phyloP scores from a whole-genome alignment of 1,140 invertebrate species.

The Nixonia krombeini region DNA sequence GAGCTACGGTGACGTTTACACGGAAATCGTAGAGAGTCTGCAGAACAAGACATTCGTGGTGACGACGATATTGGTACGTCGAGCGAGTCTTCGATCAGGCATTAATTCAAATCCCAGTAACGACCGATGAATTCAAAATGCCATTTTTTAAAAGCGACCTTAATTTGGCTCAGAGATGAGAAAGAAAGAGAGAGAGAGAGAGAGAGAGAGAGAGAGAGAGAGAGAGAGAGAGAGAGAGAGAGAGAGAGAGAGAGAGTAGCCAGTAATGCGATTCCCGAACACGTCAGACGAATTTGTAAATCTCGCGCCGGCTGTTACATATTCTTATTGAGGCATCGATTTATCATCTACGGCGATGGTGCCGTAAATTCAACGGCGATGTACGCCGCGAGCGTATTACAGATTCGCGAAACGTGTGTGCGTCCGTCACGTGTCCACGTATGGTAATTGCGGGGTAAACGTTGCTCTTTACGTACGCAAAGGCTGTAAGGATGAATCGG shows the following conservation, averaged over 20 bases:
- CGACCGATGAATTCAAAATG: no score
- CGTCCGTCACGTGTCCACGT: neutral
- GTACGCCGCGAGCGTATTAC: neutral
- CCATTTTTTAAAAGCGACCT: constrained; percentile 1
- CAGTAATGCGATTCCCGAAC: no score
- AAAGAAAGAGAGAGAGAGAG: no score
- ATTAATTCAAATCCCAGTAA: neutral
- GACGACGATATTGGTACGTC: constrained; percentile 90
- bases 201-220: no score
- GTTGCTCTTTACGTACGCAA: neutral
- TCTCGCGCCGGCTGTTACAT: constrained; percentile 2
- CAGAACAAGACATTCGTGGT: constrained; percentile 94
- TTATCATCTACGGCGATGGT: constrained; percentile 2
- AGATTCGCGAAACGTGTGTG: neutral
- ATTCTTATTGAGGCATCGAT: constrained; percentile 2
- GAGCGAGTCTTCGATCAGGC: no score
- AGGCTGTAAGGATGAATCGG: no score
- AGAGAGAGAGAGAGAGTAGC: no score
- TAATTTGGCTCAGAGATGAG: neutral
- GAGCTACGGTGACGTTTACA: constrained; percentile 85
- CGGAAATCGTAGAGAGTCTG: constrained; percentile 87
- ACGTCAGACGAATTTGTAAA: constrained; percentile 8
- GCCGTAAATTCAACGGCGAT: constrained; percentile 1
- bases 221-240: no score
- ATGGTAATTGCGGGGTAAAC: constrained; percentile 1